phyloP scores from a whole-genome alignment of 2,888 invertebrate genomes.

The Clepsis dumicolana region DNA sequence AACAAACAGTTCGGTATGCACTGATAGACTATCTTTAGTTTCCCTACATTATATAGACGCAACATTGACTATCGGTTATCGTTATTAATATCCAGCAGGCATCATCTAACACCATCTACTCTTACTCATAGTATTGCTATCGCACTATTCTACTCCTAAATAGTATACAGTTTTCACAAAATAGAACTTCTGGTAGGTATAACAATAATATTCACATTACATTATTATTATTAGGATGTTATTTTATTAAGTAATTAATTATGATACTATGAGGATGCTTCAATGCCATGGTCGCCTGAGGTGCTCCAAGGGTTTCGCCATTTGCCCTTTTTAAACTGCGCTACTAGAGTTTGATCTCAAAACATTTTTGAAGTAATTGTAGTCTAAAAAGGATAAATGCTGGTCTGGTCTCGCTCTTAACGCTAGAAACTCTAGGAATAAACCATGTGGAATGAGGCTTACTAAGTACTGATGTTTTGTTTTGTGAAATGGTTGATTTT shows the following conservation, averaged over 20 bases:
- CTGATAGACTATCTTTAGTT: no score
- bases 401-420: not conserved
- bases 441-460: conserved; percentile 6
- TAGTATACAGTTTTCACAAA: conserved; percentile 67
- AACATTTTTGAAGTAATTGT: not conserved
- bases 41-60: no score
- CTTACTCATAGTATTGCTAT: conserved; percentile 44
- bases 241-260: no score
- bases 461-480: conserved; percentile 17
- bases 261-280: conserved; percentile 7
- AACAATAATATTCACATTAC: conserved; percentile 51
- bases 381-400: not conserved
- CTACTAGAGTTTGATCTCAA: not conserved
- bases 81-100: conserved; percentile 23
- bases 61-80: not conserved
- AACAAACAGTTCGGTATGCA: no score
- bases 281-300: conserved; percentile 7
- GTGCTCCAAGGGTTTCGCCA: not conserved
- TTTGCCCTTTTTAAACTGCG: not conserved
- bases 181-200: conserved; percentile 66
- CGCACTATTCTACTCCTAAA: conserved; percentile 34
- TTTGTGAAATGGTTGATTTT: not conserved
- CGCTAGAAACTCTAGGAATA: not conserved
- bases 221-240: conserved; percentile 44
- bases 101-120: conserved; percentile 28